Conservation (phyloP, 2,888 invertebrate genomes). For the Pheosia tremula region DNA sequence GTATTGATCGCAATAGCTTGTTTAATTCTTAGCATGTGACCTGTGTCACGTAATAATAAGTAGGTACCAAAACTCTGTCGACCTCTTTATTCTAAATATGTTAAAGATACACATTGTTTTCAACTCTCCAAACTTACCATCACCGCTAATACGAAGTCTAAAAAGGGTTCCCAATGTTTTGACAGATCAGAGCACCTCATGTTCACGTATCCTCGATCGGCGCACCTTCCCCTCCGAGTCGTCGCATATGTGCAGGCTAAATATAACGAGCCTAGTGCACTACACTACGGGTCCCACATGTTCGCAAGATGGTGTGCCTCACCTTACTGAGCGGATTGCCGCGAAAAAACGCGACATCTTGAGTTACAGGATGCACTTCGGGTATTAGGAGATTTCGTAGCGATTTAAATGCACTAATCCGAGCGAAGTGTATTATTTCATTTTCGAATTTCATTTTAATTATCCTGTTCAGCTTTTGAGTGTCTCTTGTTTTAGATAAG, state of each 20-base stretch:
- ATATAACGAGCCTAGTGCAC: constrained; percentile 67
- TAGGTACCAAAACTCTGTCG: too few relatives aligned
- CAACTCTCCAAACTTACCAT: neutral
- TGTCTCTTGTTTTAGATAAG: too few relatives aligned
- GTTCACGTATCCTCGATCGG: constrained; percentile 38
- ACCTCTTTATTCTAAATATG: too few relatives aligned
- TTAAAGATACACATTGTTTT: neutral
- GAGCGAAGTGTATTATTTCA: constrained; percentile 48
- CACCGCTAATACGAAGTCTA: constrained; percentile 23
- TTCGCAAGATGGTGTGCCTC: constrained; percentile 75
- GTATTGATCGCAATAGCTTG: too few relatives aligned
- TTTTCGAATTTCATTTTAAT: constrained; percentile 36
- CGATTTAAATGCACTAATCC: constrained; percentile 44
- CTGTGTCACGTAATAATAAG: too few relatives aligned
- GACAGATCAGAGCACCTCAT: constrained; percentile 34
- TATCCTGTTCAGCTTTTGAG: constrained; percentile 4
- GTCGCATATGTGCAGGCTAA: constrained; percentile 77
- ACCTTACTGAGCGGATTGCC: constrained; percentile 71
- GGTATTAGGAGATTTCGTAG: constrained; percentile 53
- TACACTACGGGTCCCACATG: constrained; percentile 70
- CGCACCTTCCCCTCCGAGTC: constrained; percentile 57
- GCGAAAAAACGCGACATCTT: constrained; percentile 76
- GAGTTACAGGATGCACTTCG: constrained; percentile 79
- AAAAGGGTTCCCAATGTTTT: constrained; percentile 36
- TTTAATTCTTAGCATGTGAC: too few relatives aligned